phyloP scores from a whole-genome alignment of 2,888 invertebrate species.

The Ophonus ardosiacus region DNA sequence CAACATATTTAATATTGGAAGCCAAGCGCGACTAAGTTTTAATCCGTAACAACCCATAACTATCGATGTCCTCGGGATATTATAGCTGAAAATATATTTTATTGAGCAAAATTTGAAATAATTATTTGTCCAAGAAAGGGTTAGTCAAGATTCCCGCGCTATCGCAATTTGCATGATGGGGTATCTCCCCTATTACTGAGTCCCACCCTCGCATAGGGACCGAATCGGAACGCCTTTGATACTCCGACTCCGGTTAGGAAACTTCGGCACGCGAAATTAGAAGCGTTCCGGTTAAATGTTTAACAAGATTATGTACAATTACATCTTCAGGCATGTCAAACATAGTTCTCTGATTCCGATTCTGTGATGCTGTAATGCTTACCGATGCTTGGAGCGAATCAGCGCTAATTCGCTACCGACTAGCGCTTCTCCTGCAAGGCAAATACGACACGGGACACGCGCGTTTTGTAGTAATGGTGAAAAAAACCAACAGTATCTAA shows the following conservation, averaged over 20 bases:
- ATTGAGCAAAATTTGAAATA: too few species aligned
- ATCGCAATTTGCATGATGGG: background rate
- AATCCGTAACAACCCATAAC: too few species aligned
- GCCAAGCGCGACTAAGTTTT: too few species aligned
- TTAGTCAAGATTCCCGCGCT: too few species aligned
- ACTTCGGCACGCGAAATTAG: slow-evolving; percentile 71
- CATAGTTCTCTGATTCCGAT: slow-evolving; percentile 53
- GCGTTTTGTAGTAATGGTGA: slow-evolving; percentile 38
- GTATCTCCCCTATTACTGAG: background rate
- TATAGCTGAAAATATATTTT: too few species aligned
- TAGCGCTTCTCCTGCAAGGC: background rate
- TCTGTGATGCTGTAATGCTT: slow-evolving; percentile 33
- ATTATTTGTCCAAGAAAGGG: too few species aligned
- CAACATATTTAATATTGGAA: too few species aligned
- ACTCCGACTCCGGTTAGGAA: slow-evolving; percentile 53
- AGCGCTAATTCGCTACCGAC: slow-evolving; percentile 52
- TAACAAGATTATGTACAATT: slow-evolving; percentile 76
- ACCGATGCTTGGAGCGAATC: slow-evolving; percentile 29
- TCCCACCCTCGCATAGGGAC: background rate
- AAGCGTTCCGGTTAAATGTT: slow-evolving; percentile 73
- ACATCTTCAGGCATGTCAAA: slow-evolving; percentile 70
- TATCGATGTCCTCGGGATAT: too few species aligned
- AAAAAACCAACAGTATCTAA: slow-evolving; percentile 44
- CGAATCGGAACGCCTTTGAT: slow-evolving; percentile 55
- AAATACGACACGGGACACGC: slow-evolving; percentile 48